A percentile compares a stretch with the other conserved stretches of the same genome.
Conservation (phyloP, 2,888 invertebrate genomes). For the Torymus texanus region DNA sequence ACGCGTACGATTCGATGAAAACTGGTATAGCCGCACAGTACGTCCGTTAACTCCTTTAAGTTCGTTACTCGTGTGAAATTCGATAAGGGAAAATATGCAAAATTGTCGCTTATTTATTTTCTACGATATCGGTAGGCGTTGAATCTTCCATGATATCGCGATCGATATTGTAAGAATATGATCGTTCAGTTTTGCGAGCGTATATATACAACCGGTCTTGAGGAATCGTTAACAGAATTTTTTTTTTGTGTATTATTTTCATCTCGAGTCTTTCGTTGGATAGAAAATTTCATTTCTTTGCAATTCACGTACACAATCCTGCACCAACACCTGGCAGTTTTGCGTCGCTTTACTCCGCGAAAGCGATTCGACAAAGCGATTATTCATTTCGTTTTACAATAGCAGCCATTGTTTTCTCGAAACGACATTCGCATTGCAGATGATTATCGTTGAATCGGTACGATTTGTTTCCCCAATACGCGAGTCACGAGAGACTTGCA, state of each 20-base stretch:
- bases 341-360: conserved; percentile 71
- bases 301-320: conserved; percentile 31
- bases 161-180: too few relatives aligned
- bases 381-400: conserved; percentile 22
- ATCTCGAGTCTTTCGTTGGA: not conserved
- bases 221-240: not conserved
- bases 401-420: conserved; percentile 28
- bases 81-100: too few relatives aligned
- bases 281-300: not conserved
- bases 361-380: conserved; percentile 71
- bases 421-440: conserved; percentile 6
- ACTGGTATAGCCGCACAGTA: not conserved
- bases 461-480: conserved; percentile 1
- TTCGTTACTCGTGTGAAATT: too few relatives aligned
- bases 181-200: too few relatives aligned
- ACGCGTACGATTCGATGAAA: too few relatives aligned
- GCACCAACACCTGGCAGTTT: conserved; percentile 62
- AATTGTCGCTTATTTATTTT: too few relatives aligned
- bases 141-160: too few relatives aligned
- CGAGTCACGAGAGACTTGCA: conserved; percentile 19
- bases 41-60: too few relatives aligned
- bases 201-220: conserved; percentile 16
- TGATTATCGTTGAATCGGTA: conserved; percentile 16
- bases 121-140: too few relatives aligned
- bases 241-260: too few relatives aligned